A percentile compares a stretch with the other conserved stretches of the same genome.
phyloP scores from a whole-genome alignment of 35 echinoderm and acorn worm species.

The Strongylocentrotus purpuratus region DNA sequence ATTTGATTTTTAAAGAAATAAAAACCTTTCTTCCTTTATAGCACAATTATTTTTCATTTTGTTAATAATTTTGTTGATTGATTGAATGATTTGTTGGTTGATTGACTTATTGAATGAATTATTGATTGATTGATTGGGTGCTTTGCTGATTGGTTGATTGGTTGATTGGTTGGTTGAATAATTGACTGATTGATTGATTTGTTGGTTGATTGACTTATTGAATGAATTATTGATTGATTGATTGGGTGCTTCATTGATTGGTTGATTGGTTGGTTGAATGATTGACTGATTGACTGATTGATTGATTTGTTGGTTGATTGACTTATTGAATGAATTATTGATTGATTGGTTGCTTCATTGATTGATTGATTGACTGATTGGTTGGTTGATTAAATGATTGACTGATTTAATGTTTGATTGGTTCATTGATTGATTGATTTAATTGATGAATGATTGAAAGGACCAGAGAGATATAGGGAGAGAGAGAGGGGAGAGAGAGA shows the following conservation, averaged over 20 bases:
- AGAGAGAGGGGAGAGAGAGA: too few relatives aligned
- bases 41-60: neutral
- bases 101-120: neutral
- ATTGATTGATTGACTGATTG: neutral
- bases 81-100: neutral
- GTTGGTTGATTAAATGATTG: neutral
- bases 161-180: neutral
- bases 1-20: constrained; percentile 14
- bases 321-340: too few relatives aligned
- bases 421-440: neutral
- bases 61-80: neutral
- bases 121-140: neutral
- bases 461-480: too few relatives aligned
- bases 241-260: neutral
- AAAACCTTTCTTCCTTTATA: neutral
- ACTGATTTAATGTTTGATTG: neutral
- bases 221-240: neutral
- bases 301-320: neutral
- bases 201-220: neutral
- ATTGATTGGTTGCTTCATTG: neutral
- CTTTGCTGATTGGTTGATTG: neutral
- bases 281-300: too few relatives aligned
- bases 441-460: too few relatives aligned
- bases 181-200: too few relatives aligned
- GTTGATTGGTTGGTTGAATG: neutral